These are phyloP conservation scores for Paramormyrops hopkinsi DNA, from an alignment of 2,797 vertebrate genomes.

Conservation along the genomic window DNA sequence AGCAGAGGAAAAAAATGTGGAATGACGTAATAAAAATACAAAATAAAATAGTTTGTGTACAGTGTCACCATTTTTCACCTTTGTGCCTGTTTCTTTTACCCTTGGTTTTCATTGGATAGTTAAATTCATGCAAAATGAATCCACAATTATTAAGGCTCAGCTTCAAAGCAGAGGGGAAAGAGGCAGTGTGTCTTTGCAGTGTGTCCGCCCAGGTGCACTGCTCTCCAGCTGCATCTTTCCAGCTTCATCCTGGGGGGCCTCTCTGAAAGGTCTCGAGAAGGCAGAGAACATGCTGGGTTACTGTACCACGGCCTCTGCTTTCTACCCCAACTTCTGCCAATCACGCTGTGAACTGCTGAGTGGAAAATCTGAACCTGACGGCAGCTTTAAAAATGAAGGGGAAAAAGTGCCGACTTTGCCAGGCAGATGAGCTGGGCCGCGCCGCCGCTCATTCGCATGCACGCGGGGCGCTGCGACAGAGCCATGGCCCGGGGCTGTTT, in stretches of 20 bases:
- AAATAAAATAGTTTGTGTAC: not conserved
- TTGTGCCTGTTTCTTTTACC: not conserved
- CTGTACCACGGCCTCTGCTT: constrained; percentile 46
- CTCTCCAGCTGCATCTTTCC: not conserved
- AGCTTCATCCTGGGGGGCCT: constrained; percentile 2
- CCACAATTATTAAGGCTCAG: not conserved
- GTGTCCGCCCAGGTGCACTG: not conserved
- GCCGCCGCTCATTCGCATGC: not conserved
- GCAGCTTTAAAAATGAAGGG: constrained; percentile 12
- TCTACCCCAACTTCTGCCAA: not conserved
- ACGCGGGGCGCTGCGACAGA: constrained; percentile 49
- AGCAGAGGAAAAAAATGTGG: not conserved
- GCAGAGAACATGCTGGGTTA: constrained; percentile 11
- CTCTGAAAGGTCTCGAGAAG: not conserved
- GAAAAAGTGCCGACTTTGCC: constrained; percentile 45
- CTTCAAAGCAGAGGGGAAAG: not conserved
- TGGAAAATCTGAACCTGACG: constrained; percentile 4
- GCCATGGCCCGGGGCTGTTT: constrained; percentile 25
- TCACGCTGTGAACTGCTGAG: constrained; percentile 31
- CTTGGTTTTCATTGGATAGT: not conserved
- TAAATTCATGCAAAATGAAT: not conserved
- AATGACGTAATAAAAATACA: not conserved
- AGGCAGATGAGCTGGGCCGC: not conserved
- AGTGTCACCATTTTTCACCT: not conserved
- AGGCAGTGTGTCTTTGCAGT: not conserved